Evolutionary conservation across 2,888 invertebrate genomes (phyloP), one percentile per base, ranked within the genome.

Genomic region (Pollenia angustigena): DNA sequence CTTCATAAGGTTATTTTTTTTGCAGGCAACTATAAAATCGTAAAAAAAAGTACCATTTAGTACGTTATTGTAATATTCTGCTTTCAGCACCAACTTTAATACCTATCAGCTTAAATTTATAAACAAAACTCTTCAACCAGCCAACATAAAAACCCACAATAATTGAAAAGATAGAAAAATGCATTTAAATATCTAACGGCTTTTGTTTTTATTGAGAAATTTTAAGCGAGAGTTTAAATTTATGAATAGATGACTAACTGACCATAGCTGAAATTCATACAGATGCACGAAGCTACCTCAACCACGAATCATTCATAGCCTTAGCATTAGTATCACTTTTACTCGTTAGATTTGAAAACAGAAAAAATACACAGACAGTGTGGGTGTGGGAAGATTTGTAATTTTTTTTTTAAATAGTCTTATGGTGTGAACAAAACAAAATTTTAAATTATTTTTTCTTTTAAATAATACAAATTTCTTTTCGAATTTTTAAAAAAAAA

Each of bases 341-440:
- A 79, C 75, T 81, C 54, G 11, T 58, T 56, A 79, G 76, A 16
- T 46, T 11, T 18, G 6, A 44, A 9, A 52, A 23, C 32, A 32
- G 6, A 18, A 62, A 56, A 54, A 78, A 56, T 62, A 60, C 50
- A 79, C 72, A 64, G 16, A 10, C 14, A 48, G 68, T 46, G 79
- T 81, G 60, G 80, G 83, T 68, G 86, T 87, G 86, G 81, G 83
- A 85, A 64, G 11, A 71, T 81, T 71, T 64, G 42, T 54, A 54
- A 10, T 68, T 50, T 50, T 50, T 50, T 54, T 16, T 52, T 52
- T 58, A 14, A 12, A 8, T 32, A 9, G 42, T 56, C 23, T 40
- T 58, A 64, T 64, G 44, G 18, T 46, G 44, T 64, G 18, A 44
- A 64, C 1, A 62, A 42, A 3, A 44, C 10, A 62, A 42, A 6